Evolutionary conservation across 2,113 vertebrate species (phyloP).

Genomic region (Butorides virescens): DNA sequence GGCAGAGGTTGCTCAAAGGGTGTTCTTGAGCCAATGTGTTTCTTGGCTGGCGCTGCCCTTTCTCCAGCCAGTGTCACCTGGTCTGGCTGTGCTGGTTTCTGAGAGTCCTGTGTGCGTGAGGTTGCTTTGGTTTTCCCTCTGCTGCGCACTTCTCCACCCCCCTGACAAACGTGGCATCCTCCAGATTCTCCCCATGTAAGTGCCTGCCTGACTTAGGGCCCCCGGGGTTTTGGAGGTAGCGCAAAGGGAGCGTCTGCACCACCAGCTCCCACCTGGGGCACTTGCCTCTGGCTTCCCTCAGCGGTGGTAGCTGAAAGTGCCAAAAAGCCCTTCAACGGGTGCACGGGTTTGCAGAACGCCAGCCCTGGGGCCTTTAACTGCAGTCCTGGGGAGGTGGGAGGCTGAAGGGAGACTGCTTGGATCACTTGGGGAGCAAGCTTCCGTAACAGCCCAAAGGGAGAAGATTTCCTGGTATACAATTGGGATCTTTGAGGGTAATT

Average conservation of each 20-base stretch:
- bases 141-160: background rate
- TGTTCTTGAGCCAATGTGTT: background rate
- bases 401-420: background rate
- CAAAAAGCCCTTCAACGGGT: background rate
- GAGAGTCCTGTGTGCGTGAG: background rate
- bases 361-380: background rate
- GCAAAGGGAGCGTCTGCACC: background rate
- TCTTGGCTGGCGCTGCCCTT: background rate
- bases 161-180: background rate
- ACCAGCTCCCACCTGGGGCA: background rate
- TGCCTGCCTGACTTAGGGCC: background rate
- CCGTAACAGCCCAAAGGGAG: background rate
- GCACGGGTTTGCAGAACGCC: background rate
- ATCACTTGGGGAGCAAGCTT: background rate
- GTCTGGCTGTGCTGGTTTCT: background rate
- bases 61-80: background rate
- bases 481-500: background rate
- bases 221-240: background rate
- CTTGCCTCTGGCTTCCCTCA: background rate
- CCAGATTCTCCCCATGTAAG: background rate
- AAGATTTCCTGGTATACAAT: background rate
- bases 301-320: background rate
- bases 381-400: background rate
- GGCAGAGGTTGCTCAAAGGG: background rate
- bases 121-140: background rate